Base-by-base conservation (phyloP, 2,797 vertebrate genomes). In the Rachycentron canadum region DNA sequence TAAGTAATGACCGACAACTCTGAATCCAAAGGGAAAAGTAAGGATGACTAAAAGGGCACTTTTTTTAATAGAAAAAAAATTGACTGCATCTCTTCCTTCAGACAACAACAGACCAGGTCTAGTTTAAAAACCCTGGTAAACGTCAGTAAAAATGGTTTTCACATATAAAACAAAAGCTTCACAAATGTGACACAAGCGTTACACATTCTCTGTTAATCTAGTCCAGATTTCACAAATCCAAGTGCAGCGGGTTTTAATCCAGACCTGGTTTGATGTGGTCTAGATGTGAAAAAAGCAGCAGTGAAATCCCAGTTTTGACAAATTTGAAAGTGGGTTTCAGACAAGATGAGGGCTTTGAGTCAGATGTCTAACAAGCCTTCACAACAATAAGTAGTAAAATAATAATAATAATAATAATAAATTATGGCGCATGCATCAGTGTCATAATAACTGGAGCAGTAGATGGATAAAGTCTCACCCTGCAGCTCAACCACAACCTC, bases 401-500 rank as follows among this genome's bases (percentile, higher is more conserved):
- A n/a, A n/a, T n/a, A n/a, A n/a, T n/a, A n/a, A n/a, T n/a, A n/a
- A n/a, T n/a, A n/a, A n/a, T n/a, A n/a, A n/a, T n/a, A n/a, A n/a
- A n/a, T n/a, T n/a, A n/a, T 32, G 32, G 32, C 7, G 26, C 5
- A 30, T 16, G 28, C 21, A 45, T 4, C 43, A 5, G 23, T 13
- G 10, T 5, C 16, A 13, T 25, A 25, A 52, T 14, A 52, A 52
- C 11, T 8, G 25, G 49, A 49, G 21, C 21, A 5, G n/a, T 25
- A 25, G 2, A 25, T 25, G 5, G 50, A 26, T 53, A 2, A 25
- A 34, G 53, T 57, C 67, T 69, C 19, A 69, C 95, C 94, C 83
- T 90, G 73, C 2, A 96, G 62, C 58, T 96, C 95, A 23, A 96
- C 81, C 65, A 95, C 81, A 43, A 96, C 65, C 3, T 92, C 79